Base-by-base conservation (phyloP, 2,113 vertebrate genomes). In the Pelobates fuscus region DNA sequence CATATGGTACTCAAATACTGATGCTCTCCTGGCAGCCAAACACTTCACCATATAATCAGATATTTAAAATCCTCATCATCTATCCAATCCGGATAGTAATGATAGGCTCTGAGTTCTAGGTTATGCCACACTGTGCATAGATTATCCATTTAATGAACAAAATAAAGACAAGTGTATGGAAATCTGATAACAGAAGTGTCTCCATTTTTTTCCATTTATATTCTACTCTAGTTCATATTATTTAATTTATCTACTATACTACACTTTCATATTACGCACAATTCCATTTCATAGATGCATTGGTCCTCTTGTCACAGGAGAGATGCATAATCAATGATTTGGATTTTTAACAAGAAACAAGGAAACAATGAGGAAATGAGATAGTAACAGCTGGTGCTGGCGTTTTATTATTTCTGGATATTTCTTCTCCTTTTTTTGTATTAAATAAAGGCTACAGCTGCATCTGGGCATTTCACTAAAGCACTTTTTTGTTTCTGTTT, bases 351-450 rank as follows among this genome's bases (percentile, higher is more conserved):
- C 41, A 26, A 55, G 59, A 65, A 55, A 66, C n/a, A 14, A 41
- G 20, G 5, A 26, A 65, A 27, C 29, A 70, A 68, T 61, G 41
- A 24, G 85, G 82, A 85, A 88, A 89, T 88, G 85, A 81, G 83
- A 77, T 10, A 57, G 62, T n/a, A 21, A 29, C 55, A 71, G 37
- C 49, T 55, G 32, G 20, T 73, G 20, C 29, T n/a, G 11, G 26
- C 29, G n/a, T 62, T 26, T 66, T 54, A 29, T 30, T 3, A 23
- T 43, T 12, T 37, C 11, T 20, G 26, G 17, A 26, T 17, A 8
- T 5, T 37, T n/a, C n/a, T 2, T 57, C 37, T 7, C 7, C 14
- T 26, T 68, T 27, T 29, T 30, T 67, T 46, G n/a, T n/a, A n/a
- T n/a, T 23, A n/a, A 32, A 49, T 52, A 62, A 49, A n/a, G 43